Percentiles rank a stretch among this genome's conserved stretches.
phyloP scores from a whole-genome alignment of 2,797 vertebrate species.

The Sphaeramia orbicularis region DNA sequence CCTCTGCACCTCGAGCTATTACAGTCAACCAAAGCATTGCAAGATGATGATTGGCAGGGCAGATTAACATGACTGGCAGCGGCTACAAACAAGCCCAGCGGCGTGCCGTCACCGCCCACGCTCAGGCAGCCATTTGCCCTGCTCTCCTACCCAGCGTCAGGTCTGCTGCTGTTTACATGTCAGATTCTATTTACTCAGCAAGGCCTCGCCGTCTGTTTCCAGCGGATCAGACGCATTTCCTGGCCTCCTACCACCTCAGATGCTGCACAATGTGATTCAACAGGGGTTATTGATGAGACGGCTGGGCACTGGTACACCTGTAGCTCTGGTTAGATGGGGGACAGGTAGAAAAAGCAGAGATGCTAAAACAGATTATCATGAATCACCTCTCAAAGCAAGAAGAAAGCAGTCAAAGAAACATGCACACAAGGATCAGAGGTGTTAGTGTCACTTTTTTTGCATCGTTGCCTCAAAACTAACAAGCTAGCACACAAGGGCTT shows the following conservation, averaged over 20 bases:
- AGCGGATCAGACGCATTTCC: conserved; percentile 28
- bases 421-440: conserved; percentile 38
- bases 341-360: conserved; percentile 27
- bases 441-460: conserved; percentile 26
- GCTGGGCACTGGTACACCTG: conserved; percentile 36
- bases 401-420: conserved; percentile 47
- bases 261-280: conserved; percentile 4
- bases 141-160: conserved; percentile 54
- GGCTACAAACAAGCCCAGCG: conserved; percentile 69
- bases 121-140: conserved; percentile 55
- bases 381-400: conserved; percentile 31
- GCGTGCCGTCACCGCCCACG: conserved; percentile 60
- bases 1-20: conserved; percentile 25
- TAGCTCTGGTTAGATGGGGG: conserved; percentile 20
- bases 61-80: conserved; percentile 71
- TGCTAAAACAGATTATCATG: conserved; percentile 6
- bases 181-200: conserved; percentile 64
- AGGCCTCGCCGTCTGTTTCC: conserved; percentile 43
- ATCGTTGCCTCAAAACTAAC: conserved; percentile 48
- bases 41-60: conserved; percentile 62
- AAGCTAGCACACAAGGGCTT: conserved; percentile 55
- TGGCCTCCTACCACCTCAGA: conserved; percentile 14
- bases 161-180: conserved; percentile 63
- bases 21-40: conserved; percentile 29
- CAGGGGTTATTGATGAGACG: neutral